Percentiles rank a stretch among this genome's conserved stretches.
phyloP scores from a whole-genome alignment of 2,888 invertebrate genomes.

The Drymonia ruficornis region DNA sequence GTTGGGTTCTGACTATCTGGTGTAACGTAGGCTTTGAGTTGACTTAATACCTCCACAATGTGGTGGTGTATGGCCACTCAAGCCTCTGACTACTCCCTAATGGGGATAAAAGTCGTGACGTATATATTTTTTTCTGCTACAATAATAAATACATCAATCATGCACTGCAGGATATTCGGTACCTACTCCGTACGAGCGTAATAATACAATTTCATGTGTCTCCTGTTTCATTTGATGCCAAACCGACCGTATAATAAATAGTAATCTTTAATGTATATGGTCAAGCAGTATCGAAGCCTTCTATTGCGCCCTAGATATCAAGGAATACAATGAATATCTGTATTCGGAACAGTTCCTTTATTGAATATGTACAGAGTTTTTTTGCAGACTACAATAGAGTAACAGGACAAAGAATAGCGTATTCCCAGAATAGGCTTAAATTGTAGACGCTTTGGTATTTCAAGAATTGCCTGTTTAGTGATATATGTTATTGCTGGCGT shows the following conservation, averaged over 20 bases:
- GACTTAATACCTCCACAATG: too few species aligned
- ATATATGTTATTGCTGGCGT: not conserved
- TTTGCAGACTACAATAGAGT: constrained; percentile 21
- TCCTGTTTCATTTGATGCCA: not conserved
- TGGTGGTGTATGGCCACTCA: too few species aligned
- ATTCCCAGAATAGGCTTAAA: constrained; percentile 21
- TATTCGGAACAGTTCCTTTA: constrained; percentile 19
- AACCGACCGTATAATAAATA: constrained; percentile 3
- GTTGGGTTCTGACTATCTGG: too few species aligned
- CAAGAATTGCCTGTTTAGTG: not conserved
- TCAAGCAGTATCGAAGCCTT: constrained; percentile 7
- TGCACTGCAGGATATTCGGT: too few species aligned
- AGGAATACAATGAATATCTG: constrained; percentile 22
- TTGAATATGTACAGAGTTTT: constrained; percentile 19
- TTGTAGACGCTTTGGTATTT: constrained; percentile 26
- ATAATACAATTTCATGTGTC: too few species aligned
- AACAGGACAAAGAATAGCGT: constrained; percentile 23
- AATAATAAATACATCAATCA: too few species aligned
- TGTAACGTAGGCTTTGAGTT: too few species aligned
- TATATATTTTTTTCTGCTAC: too few species aligned
- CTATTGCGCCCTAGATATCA: constrained; percentile 16
- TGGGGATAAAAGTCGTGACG: too few species aligned
- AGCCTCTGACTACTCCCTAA: too few species aligned
- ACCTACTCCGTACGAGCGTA: too few species aligned
- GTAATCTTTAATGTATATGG: not conserved